Conservation (phyloP, 2,113 vertebrate genomes). For the Oncorhynchus masou region DNA sequence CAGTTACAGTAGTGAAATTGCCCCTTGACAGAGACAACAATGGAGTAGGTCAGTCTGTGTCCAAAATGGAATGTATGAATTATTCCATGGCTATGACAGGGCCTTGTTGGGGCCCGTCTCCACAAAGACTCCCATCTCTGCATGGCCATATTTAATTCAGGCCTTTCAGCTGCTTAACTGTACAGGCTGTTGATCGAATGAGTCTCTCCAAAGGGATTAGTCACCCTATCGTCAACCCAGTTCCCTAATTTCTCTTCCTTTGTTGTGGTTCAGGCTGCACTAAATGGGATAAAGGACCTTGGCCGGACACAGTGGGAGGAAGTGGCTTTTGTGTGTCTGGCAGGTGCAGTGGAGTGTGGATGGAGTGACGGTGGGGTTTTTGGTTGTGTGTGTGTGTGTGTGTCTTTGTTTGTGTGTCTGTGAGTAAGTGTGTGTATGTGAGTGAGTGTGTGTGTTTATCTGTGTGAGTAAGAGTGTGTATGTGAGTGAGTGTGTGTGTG, state of each 20-base stretch:
- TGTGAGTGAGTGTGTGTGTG: not conserved
- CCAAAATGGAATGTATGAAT: conserved; percentile 62
- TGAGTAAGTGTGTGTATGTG: conserved; percentile 7
- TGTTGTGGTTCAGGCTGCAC: conserved; percentile 67
- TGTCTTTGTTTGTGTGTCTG: conserved; percentile 10
- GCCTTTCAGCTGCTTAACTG: conserved; percentile 66
- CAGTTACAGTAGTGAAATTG: not conserved
- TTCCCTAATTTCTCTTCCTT: conserved; percentile 72
- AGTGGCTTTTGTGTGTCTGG: conserved; percentile 73
- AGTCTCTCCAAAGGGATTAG: conserved; percentile 74
- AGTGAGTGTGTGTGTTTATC: conserved; percentile 13
- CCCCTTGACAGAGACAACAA: not conserved
- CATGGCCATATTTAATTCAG: conserved; percentile 60
- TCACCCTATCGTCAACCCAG: conserved; percentile 69
- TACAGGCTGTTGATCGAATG: conserved; percentile 66
- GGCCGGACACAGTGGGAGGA: conserved; percentile 69
- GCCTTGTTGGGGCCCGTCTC: conserved; percentile 57
- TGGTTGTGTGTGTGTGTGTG: conserved; percentile 17
- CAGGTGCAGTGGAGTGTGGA: conserved; percentile 67
- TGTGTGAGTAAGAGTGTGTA: conserved; percentile 7
- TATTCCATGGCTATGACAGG: conserved; percentile 58
- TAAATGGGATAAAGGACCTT: conserved; percentile 67
- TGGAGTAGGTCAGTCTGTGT: conserved; percentile 39
- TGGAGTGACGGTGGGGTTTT: conserved; percentile 57
- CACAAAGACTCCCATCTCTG: conserved; percentile 66